Conservation (phyloP, 2,888 invertebrate genomes). For the Campoletis raptor region DNA sequence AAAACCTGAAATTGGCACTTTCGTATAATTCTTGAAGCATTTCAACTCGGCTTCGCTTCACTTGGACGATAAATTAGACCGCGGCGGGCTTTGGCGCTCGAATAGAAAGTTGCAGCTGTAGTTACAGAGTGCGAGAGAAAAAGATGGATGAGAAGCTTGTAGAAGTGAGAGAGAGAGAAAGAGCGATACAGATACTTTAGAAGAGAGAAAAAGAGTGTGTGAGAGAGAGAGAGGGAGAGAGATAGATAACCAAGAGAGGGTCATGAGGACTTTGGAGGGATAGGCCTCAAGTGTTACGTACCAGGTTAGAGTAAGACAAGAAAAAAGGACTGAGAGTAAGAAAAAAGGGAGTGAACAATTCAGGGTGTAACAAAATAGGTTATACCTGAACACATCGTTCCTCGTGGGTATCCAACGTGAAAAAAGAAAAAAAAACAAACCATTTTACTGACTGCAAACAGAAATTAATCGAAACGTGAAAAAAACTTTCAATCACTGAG, state of each 20-base stretch:
- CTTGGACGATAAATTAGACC: conserved; percentile 77
- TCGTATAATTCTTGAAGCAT: conserved; percentile 29
- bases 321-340: conserved; percentile 31
- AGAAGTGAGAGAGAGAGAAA: conserved; percentile 14
- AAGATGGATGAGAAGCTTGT: conserved; percentile 33
- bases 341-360: conserved; percentile 44
- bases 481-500: not conserved
- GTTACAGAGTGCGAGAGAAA: conserved; percentile 60
- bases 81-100: conserved; percentile 68
- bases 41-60: conserved; percentile 56
- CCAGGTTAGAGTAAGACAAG: conserved; percentile 32
- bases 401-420: conserved; percentile 1
- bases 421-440: conserved; percentile 1
- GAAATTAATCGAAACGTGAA: not conserved
- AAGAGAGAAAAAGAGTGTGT: conserved; percentile 2
- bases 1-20: conserved; percentile 29
- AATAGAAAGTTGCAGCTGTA: conserved; percentile 78
- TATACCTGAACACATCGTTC: conserved; percentile 16
- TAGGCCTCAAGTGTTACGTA: conserved; percentile 45
- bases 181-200: conserved; percentile 13
- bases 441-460: not conserved
- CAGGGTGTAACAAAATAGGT: conserved; percentile 50
- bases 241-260: conserved; percentile 21
- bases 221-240: not conserved
- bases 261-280: conserved; percentile 19